Evolutionary conservation across 2,797 vertebrate species (phyloP).

Genomic region (Allobates femoralis): DNA sequence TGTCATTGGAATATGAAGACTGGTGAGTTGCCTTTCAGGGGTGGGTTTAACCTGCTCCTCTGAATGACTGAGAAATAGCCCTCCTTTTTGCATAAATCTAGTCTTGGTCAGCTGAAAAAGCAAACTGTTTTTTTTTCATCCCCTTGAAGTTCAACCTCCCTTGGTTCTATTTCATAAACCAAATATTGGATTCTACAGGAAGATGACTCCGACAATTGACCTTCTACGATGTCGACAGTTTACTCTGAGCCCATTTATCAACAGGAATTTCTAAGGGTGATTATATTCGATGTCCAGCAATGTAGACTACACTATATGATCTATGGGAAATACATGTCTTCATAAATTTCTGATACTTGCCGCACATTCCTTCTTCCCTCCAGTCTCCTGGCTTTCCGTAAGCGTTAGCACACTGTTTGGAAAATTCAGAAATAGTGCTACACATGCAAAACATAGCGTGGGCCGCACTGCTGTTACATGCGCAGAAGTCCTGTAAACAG

Average conservation of each 20-base stretch:
- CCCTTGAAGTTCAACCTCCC: too few species aligned
- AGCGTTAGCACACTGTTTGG: conserved; percentile 80
- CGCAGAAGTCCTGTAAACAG: conserved; percentile 79
- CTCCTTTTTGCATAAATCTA: too few species aligned
- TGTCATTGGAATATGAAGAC: too few species aligned
- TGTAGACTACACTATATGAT: background rate
- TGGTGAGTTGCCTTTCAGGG: too few species aligned
- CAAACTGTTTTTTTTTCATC: too few species aligned
- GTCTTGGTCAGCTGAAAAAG: too few species aligned
- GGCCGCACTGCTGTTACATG: background rate
- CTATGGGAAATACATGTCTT: background rate
- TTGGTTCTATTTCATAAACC: too few species aligned
- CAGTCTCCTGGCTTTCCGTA: conserved; percentile 79
- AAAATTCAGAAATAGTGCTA: conserved; percentile 81
- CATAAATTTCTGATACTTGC: conserved; percentile 71
- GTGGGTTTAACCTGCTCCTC: too few species aligned
- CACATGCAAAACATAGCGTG: conserved; percentile 75
- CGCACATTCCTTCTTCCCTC: conserved; percentile 78
- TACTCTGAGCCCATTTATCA: background rate
- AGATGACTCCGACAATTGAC: too few species aligned
- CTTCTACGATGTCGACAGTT: background rate
- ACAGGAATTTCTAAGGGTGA: background rate
- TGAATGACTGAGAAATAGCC: too few species aligned
- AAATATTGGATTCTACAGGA: too few species aligned
- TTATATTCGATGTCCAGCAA: background rate